Evolutionary conservation across 2,888 invertebrate genomes (phyloP), one percentile per base, ranked within the genome.

Genomic region (Eupithecia inturbata): DNA sequence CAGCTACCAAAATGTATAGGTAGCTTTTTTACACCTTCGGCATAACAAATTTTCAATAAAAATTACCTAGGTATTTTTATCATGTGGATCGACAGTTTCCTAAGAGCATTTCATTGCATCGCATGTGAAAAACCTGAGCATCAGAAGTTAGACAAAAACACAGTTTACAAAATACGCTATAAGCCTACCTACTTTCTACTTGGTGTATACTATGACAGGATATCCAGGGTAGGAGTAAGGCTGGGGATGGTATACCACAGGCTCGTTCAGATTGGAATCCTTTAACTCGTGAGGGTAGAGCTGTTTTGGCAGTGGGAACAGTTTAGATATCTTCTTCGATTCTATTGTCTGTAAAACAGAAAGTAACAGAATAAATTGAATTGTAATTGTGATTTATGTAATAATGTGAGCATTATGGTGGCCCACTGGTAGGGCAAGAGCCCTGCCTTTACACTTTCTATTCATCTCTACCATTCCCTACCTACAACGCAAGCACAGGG

Each of bases 171-270:
- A 16, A 41, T 16, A 41, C 14, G 4, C 41, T 41, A 16, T 45
- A 45, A 45, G 7, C n/a, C 45, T 41, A 41, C 57, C n/a, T 22
- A 14, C 62, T 31, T 62, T 36, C 10, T 36, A 64, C 36, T 64
- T 64, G 1, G 14, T 64, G 80, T 94, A 94, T 1, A 94, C 57
- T 57, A 94, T 82, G 36, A 93, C 84, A 10, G 94, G 94, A 77
- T 93, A 94, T n/a, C 89, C 85, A 0, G 94, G 94, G 77, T 81
- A 91, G 0, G 93, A 86, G 72, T 91, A 92, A 1, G 94, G 94
- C 71, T 92, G 92, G 1, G 94, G 94, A 73, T 86, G 87, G 72
- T 84, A 94, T 4, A 94, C 36, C 0, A 93, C 74, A 16, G 92
- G 91, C 22, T 87, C 74, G 0, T 85, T 79, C 71, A 92, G 81